Base-by-base conservation (phyloP, 2,113 vertebrate species). In the Platycercus adscitus region DNA sequence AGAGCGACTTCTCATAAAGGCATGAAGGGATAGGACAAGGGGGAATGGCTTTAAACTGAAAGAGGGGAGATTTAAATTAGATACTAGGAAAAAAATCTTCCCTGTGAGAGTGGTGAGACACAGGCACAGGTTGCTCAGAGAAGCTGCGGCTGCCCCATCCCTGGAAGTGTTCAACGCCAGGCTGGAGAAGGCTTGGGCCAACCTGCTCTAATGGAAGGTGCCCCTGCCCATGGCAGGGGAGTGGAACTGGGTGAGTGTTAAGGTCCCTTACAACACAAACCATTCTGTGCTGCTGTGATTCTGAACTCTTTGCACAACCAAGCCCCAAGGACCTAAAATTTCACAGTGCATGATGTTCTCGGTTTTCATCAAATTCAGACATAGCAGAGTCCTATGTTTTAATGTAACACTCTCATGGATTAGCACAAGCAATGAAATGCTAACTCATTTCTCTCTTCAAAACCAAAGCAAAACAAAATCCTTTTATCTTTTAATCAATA, bases 401-500 rank as follows among this genome's bases (percentile, higher is more conserved):
- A 60, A 39, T 71, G 46, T 13, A 89, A 28, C 1, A 46, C 60
- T 73, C 17, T 12, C 16, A 66, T 17, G 29, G 60, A 92, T 78
- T 95, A 96, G 43, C 65, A 92, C 43, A 92, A 88, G 35, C 61
- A 82, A 82, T 17, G 43, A 71, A 91, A 84, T 2, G 7, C n/a
- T 69, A 91, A 79, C 37, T 3, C 49, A 7, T 71, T 84, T 79
- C 66, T 69, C 65, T 44, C 89, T 61, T 81, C 66, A 82, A 69
- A 89, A 95, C 46, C 70, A 92, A 92, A 89, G 77, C 60, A 89
- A 92, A 91, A 93, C 58, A 90, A 93, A 91, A 66, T 37, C 89
- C 93, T 95, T 91, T 94, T 94, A 94, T 81, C 77, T 78, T 87
- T 86, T 65, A 93, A 96, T 96, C 80, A 0, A 95, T 93, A 58